Conservation (phyloP, 2,888 invertebrate genomes). For the Uloborus plumipes region DNA sequence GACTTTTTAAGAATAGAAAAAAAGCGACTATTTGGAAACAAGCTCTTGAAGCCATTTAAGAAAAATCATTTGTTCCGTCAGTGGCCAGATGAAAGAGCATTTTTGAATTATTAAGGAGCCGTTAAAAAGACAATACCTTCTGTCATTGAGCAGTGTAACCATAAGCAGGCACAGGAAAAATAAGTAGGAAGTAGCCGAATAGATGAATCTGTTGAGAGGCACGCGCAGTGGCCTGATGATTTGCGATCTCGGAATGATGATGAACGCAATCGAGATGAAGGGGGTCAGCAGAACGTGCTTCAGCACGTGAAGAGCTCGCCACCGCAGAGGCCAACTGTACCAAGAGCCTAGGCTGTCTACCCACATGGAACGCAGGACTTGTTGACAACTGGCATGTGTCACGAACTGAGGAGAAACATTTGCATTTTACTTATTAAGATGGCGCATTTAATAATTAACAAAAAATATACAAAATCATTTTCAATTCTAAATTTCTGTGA, state of each 20-base stretch:
- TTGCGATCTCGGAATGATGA: slow-evolving; percentile 53
- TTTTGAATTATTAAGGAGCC: no score
- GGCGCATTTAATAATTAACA: no score
- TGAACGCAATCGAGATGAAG: slow-evolving; percentile 51
- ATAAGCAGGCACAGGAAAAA: slow-evolving; percentile 79
- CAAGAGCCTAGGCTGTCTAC: slow-evolving; percentile 59
- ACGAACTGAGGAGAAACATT: slow-evolving; percentile 75
- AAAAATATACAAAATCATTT: no score
- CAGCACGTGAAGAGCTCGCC: slow-evolving; percentile 48
- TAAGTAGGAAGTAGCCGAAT: slow-evolving; percentile 78
- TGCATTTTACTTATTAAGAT: no score
- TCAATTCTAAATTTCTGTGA: no score
- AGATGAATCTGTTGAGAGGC: slow-evolving; percentile 82
- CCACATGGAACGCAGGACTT: slow-evolving; percentile 70
- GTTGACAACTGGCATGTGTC: slow-evolving; percentile 82
- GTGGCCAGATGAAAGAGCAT: no score
- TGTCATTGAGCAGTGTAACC: slow-evolving; percentile 59
- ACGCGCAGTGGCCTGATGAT: slow-evolving; percentile 70
- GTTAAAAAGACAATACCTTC: slow-evolving; percentile 23
- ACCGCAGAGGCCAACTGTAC: slow-evolving; percentile 56
- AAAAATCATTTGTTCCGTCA: no score
- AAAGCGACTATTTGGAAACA: no score
- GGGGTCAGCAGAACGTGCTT: slow-evolving; percentile 61
- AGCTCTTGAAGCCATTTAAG: no score
- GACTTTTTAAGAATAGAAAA: no score